A percentile compares a stretch with the other conserved stretches of the same genome.
Conservation (phyloP, 2,888 invertebrate species). For the Diplazon laetatorius region DNA sequence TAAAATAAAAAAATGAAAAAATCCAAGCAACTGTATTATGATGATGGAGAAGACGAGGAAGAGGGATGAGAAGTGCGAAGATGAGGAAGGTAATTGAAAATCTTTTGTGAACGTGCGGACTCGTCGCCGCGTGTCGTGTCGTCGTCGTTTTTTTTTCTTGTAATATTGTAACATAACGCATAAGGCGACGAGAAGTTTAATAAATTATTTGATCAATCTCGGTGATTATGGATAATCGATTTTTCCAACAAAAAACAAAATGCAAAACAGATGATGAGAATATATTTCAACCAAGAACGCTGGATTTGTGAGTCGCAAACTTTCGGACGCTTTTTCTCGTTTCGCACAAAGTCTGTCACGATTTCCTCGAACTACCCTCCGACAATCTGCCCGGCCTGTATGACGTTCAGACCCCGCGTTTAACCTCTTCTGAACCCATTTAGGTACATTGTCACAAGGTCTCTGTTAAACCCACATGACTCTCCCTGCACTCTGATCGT, state of each 20-base stretch:
- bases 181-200: constrained; percentile 73
- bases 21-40: constrained; percentile 51
- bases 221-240: constrained; percentile 47
- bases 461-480: too few species aligned
- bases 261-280: too few species aligned
- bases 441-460: too few species aligned
- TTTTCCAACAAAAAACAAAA: background rate
- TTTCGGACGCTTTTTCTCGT: too few species aligned
- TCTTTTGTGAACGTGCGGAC: constrained; percentile 45
- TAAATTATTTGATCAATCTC: constrained; percentile 76
- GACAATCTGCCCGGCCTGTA: too few species aligned
- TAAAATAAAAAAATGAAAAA: constrained; percentile 13
- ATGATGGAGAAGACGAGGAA: background rate
- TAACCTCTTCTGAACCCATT: too few species aligned
- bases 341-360: too few species aligned
- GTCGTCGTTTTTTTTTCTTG: constrained; percentile 64
- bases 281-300: background rate
- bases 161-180: constrained; percentile 75
- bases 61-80: constrained; percentile 20
- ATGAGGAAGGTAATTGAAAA: constrained; percentile 42
- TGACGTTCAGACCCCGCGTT: too few species aligned
- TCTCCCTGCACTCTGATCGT: too few species aligned
- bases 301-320: background rate
- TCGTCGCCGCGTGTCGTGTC: constrained; percentile 36
- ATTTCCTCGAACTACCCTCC: too few species aligned